Evolutionary conservation across 64 coral and sea anemone genomes (phyloP), one percentile per base, ranked within the genome.

Genomic region (Orbicella faveolata): DNA sequence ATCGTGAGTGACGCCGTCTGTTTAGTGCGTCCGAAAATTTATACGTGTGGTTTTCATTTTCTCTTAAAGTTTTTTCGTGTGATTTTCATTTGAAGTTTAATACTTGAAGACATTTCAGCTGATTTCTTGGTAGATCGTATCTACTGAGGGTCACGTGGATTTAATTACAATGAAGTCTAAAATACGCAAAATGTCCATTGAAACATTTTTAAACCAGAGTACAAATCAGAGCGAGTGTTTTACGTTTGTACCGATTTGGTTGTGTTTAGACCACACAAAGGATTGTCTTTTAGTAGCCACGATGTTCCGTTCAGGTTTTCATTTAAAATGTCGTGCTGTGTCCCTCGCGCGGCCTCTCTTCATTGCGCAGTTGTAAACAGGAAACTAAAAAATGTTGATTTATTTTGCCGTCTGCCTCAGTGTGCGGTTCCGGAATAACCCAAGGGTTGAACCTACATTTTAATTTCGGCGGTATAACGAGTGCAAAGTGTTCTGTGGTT

Each of bases 351-450:
- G 64, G 36, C 65, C 36, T 85, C 67, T 85, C 35, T 25, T 72
- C 37, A 85, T 72, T 85, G 36, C 67, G 7, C 63, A 70, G 41
- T 23, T 72, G 37, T 85, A 85, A 85, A 85, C 82, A 85, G 82
- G 82, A 85, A 85, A 26, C 82, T 3, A 53, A 85, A 66, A 85
- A 72, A 85, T 85, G 82, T 85, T 85, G 36, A 72, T 72, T 85
- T 52, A 85, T 85, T 85, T 85, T 72, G 12, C 82, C 63, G 20
- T 85, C 82, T 72, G 37, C 21, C 82, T 17, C 82, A 67, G 61
- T 83, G 34, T 21, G 77, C 77, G 61, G n/a, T 83, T 83, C 80
- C 80, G 80, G 80, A 83, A 83, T 83, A 68, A 63, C 35, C 63
- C 37, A 41, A 63, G 53, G 78, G 51, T 80, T 61, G 36, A 44